Percentiles rank a stretch among this genome's conserved stretches.
phyloP scores from a whole-genome alignment of 53 echinoderm and acorn worm genomes.

The Patiria pectinifera region DNA sequence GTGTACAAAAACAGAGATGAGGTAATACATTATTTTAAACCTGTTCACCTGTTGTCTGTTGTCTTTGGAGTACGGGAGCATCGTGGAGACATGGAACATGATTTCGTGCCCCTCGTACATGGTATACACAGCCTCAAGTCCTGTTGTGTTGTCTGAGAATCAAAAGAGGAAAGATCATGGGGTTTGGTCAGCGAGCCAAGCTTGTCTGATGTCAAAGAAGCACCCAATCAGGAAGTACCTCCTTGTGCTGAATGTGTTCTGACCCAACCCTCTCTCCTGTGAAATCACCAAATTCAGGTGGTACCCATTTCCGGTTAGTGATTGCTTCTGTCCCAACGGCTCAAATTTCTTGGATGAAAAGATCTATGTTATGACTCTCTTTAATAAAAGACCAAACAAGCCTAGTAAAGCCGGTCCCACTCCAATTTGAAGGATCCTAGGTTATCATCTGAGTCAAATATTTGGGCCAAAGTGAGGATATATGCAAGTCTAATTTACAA shows the following conservation, averaged over 20 bases:
- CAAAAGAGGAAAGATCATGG: background rate
- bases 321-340: background rate
- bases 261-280: background rate
- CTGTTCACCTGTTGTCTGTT: conserved; percentile 90
- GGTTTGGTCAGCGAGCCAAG: background rate
- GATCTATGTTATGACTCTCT: no score
- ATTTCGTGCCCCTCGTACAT: conserved; percentile 98
- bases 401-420: no score
- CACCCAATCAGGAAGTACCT: background rate
- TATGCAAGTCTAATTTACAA: no score
- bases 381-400: no score
- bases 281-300: background rate
- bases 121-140: conserved; percentile 89
- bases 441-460: no score
- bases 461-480: no score
- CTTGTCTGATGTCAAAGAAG: background rate
- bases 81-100: conserved; percentile 96
- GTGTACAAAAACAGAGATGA: no score
- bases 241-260: background rate
- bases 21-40: no score
- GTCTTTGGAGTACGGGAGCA: conserved; percentile 97
- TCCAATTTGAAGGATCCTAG: no score
- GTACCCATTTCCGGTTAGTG: background rate
- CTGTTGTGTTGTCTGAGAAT: conserved; percentile 91
- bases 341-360: background rate